phyloP scores from a whole-genome alignment of 1,140 invertebrate species.

The Drosophila equinoxialis region DNA sequence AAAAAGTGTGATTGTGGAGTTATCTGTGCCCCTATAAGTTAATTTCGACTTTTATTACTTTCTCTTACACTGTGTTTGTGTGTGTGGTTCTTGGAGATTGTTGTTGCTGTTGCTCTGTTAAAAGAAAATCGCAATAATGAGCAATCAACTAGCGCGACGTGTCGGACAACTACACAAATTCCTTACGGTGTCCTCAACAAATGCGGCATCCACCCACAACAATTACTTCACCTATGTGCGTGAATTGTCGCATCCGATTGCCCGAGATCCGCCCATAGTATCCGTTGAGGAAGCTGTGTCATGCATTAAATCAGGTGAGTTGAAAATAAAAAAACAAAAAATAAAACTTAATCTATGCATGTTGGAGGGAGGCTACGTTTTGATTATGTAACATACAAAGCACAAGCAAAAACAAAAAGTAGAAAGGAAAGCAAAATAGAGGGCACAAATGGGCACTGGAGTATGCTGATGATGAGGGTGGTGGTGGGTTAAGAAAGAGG shows the following conservation, averaged over 20 bases:
- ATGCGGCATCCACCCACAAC: constrained; percentile 51
- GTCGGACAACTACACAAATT: constrained; percentile 48
- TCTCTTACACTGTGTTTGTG: constrained; percentile 2
- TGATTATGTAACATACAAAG: constrained; percentile 59
- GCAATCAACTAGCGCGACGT: constrained; percentile 56
- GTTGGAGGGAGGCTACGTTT: constrained; percentile 19
- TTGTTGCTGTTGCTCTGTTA: not conserved
- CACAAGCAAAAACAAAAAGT: not conserved
- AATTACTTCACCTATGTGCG: constrained; percentile 85
- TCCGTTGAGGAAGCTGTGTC: constrained; percentile 84
- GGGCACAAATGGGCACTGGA: constrained; percentile 22
- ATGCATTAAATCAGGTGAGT: constrained; percentile 85
- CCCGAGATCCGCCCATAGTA: constrained; percentile 83
- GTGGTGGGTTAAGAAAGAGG: not conserved
- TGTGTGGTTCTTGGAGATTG: not conserved
- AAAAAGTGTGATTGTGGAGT: constrained; percentile 1
- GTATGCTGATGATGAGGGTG: not conserved
- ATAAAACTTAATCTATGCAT: constrained; percentile 10
- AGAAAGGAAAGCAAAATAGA: constrained; percentile 37
- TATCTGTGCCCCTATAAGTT: not conserved
- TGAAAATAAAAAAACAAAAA: not conserved
- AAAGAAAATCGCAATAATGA: constrained; percentile 43
- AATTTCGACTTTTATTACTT: not conserved
- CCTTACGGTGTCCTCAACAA: constrained; percentile 35
- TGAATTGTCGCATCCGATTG: constrained; percentile 84